A percentile compares a stretch with the other conserved stretches of the same genome.
phyloP scores from a whole-genome alignment of 2,888 invertebrate species.

The Lepidocyrtinus sp. region DNA sequence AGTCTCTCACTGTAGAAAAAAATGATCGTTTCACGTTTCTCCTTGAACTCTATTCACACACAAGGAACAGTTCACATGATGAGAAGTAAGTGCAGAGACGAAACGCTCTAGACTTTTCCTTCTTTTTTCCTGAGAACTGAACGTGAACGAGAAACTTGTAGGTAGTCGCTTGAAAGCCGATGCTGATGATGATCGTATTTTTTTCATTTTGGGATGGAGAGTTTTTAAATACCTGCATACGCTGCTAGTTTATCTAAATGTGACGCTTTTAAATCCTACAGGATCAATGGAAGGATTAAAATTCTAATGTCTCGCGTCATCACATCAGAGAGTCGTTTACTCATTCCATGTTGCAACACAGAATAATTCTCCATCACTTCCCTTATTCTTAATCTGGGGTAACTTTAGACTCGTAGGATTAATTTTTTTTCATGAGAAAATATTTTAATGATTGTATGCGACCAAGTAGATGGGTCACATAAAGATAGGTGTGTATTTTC shows the following conservation, averaged over 20 bases:
- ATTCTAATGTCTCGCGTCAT: no score
- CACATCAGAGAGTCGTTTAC: no score
- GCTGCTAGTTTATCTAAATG: neutral
- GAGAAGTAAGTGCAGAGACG: neutral
- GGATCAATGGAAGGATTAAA: no score
- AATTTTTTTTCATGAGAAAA: no score
- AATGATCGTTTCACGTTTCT: slow-evolving; percentile 34
- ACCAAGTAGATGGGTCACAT: no score
- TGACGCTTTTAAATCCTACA: no score
- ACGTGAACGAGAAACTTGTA: neutral
- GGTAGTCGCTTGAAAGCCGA: neutral
- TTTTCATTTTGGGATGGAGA: neutral
- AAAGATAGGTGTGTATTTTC: no score
- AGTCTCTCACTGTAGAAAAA: neutral
- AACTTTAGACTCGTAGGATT: no score
- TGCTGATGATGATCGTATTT: neutral
- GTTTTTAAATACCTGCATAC: neutral
- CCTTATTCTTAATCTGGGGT: no score
- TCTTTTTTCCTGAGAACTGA: neutral
- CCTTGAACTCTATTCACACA: slow-evolving; percentile 41
- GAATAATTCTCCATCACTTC: no score
- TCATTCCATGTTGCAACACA: no score
- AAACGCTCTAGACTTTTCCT: neutral
- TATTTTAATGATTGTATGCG: no score
- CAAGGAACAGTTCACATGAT: slow-evolving; percentile 7